Percentiles rank a stretch among this genome's conserved stretches.
These are phyloP conservation scores for Excalfactoria chinensis DNA, from an alignment of 2,113 vertebrate genomes.

Conservation along the genomic window DNA sequence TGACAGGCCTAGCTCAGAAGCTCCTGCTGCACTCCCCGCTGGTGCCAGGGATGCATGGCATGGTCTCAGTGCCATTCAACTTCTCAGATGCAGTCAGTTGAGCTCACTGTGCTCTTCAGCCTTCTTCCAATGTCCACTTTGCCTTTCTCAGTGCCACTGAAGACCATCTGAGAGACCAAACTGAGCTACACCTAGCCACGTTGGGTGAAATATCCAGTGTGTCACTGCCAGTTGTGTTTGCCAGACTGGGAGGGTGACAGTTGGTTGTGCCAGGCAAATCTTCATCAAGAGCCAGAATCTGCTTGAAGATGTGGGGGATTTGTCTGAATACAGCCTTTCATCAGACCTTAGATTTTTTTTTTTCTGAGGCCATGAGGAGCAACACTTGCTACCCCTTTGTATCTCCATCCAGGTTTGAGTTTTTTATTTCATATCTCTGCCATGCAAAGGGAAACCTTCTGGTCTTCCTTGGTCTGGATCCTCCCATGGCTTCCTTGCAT, in stretches of 20 bases:
- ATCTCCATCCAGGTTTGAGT: not conserved
- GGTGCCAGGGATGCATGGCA: fast-evolving
- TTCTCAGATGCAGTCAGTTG: not conserved
- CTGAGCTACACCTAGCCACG: not conserved
- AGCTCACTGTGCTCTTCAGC: not conserved
- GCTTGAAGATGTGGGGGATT: not conserved
- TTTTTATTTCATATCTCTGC: constrained; percentile 9
- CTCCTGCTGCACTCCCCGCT: not conserved
- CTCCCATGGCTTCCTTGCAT: not conserved
- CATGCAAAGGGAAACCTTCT: not conserved
- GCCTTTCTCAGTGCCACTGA: not conserved
- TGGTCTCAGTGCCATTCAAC: not conserved
- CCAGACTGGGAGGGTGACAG: constrained; percentile 11
- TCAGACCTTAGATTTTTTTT: not conserved
- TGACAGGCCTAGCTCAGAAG: not conserved
- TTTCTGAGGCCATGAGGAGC: not conserved
- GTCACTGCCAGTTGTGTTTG: not conserved
- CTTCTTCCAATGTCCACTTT: not conserved
- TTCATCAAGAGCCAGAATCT: constrained; percentile 15
- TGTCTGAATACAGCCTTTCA: not conserved
- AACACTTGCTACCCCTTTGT: not conserved
- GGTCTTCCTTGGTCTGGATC: not conserved
- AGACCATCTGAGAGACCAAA: not conserved
- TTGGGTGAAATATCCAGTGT: not conserved
- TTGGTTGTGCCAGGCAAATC: not conserved